Evolutionary conservation across 2,888 invertebrate species (phyloP).

Genomic region (Nephrocerus scutellatus): DNA sequence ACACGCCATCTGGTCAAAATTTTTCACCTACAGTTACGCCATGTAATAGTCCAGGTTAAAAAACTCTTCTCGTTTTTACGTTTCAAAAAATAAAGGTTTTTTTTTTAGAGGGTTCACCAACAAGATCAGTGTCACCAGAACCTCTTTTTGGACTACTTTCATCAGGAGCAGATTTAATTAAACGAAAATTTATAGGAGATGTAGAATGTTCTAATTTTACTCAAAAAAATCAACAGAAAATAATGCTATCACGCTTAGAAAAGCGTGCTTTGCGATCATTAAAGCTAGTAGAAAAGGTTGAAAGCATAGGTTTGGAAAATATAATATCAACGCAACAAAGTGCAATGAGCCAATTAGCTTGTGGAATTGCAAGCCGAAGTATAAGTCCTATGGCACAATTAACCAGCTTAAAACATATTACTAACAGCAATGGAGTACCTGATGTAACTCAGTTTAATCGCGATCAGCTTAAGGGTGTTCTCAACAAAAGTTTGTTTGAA

Average conservation of each 20-base stretch:
- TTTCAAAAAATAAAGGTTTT: neutral
- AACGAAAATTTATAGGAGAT: slow-evolving; percentile 56
- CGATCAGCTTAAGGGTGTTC: slow-evolving; percentile 38
- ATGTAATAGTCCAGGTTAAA: slow-evolving; percentile 69
- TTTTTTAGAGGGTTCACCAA: slow-evolving; percentile 51
- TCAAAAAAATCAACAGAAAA: slow-evolving; percentile 40
- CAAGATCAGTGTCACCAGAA: slow-evolving; percentile 47
- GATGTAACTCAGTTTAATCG: slow-evolving; percentile 50
- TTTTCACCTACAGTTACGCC: slow-evolving; percentile 81
- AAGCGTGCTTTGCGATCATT: slow-evolving; percentile 50
- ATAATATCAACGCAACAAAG: slow-evolving; percentile 58
- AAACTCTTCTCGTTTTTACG: slow-evolving; percentile 5
- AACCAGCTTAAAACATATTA: slow-evolving; percentile 60
- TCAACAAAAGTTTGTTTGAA: slow-evolving; percentile 39
- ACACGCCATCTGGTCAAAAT: slow-evolving; percentile 57
- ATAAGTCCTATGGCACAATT: slow-evolving; percentile 72
- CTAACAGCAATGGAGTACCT: slow-evolving; percentile 41
- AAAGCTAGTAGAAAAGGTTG: slow-evolving; percentile 58
- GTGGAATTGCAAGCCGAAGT: slow-evolving; percentile 53
- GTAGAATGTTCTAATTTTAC: slow-evolving; percentile 38
- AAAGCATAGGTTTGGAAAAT: slow-evolving; percentile 61
- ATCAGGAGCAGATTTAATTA: slow-evolving; percentile 60
- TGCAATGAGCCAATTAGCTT: slow-evolving; percentile 56
- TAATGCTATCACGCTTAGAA: slow-evolving; percentile 42
- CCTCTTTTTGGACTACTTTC: slow-evolving; percentile 53